Conservation (phyloP, 2,113 vertebrate species). For the Sorex araneus region DNA sequence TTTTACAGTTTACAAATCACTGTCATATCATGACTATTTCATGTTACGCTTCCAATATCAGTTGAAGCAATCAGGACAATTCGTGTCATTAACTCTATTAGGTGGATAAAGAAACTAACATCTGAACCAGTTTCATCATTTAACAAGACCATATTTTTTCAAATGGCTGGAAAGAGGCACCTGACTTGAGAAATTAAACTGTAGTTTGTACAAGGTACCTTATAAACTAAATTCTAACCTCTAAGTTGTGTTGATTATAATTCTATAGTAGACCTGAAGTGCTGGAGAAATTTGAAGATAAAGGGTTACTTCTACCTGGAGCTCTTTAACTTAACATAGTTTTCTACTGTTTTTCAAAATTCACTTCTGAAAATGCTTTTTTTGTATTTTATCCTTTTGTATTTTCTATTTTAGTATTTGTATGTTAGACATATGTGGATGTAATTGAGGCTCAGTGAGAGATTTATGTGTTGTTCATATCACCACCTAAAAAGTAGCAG, state of each 20-base stretch:
- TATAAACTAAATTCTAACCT: constrained; percentile 17
- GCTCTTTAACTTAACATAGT: neutral
- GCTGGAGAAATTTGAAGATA: neutral
- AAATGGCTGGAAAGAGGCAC: neutral
- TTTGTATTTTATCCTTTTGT: neutral
- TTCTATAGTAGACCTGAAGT: constrained; percentile 19
- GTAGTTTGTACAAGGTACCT: neutral
- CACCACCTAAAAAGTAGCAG: neutral
- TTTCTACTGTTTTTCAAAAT: constrained; percentile 19
- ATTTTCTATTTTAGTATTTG: neutral
- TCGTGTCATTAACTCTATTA: constrained; percentile 32
- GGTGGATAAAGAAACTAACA: constrained; percentile 56
- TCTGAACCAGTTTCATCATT: neutral
- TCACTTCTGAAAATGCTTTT: neutral
- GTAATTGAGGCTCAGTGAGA: constrained; percentile 40
- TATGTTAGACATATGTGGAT: constrained; percentile 50
- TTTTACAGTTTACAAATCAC: constrained; percentile 76
- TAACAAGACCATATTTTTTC: neutral
- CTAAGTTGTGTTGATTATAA: neutral
- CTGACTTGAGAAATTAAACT: constrained; percentile 26
- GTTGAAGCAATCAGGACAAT: constrained; percentile 60
- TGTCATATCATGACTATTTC: constrained; percentile 63
- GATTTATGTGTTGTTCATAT: neutral
- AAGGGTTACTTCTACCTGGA: neutral
- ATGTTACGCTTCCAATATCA: constrained; percentile 63